Evolutionary conservation across 2,113 vertebrate genomes (phyloP), one percentile per base, ranked within the genome.

Genomic region (Vulpes ferrilata): DNA sequence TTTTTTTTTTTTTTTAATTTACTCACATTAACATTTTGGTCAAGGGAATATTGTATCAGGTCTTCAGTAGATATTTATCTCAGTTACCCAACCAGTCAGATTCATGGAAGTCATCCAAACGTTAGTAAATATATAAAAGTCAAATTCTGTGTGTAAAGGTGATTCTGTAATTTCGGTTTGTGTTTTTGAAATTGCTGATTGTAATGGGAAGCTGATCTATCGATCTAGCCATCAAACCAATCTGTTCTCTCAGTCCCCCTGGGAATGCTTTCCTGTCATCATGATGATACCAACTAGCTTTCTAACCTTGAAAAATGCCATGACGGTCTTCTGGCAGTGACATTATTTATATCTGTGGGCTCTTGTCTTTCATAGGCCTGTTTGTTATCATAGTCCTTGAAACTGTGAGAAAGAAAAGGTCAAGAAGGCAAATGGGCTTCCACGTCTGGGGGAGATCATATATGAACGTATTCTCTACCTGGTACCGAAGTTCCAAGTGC

Each of bases 401-500:
- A 17, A 55, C 0, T 25, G 4, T 51, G 60, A 32, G 48, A 51
- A 79, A 67, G 76, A 59, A 67, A 65, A 71, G 38, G 25, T 59
- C 51, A 59, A 20, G 59, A 83, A 85, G 62, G 89, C 32, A 79
- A 88, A 48, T 8, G 59, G 73, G 43, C 25, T 82, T 43, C 43
- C 2, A 4, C 1, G 32, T 11, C 6, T 20, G 23, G 27, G 53
- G 32, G 17, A 62, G 11, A 11, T 55, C 16, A 53, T 2, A 55
- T 4, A 7, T 0, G 35, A 71, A 64, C 1, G 17, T 7, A 67
- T 86, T 64, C 30, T 96, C 98, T 97, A 99, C 99, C 99, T 99
- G 99, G 99, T 85, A 99, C 99, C 0, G 99, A 99, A 0, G 99
- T 99, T 82, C 99, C 99, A 76, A 99, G 97, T 0, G 99, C 99